A percentile compares a stretch with the other conserved stretches of the same genome.
These are phyloP conservation scores for Chaetorhynchus papuensis DNA, from an alignment of 2,113 vertebrate genomes.

Conservation along the genomic window DNA sequence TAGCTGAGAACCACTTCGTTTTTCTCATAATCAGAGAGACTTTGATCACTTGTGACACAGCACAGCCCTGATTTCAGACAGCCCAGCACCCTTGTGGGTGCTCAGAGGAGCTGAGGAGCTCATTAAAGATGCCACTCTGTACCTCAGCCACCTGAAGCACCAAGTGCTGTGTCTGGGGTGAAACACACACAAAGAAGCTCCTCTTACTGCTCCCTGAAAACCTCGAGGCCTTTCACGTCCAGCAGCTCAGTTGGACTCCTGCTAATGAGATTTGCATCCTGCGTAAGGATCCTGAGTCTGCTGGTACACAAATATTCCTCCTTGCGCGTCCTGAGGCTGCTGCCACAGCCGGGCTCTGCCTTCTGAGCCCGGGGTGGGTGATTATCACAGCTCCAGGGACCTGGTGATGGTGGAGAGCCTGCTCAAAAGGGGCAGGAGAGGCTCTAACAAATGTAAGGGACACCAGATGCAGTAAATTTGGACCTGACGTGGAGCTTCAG, in stretches of 20 bases:
- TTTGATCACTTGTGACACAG: background rate
- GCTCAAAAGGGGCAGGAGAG: background rate
- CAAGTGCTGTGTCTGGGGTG: background rate
- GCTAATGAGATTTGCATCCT: background rate
- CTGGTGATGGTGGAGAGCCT: background rate
- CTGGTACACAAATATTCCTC: background rate
- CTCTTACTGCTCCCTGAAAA: background rate
- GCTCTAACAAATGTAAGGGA: background rate
- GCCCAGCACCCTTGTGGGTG: background rate
- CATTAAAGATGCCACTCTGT: background rate
- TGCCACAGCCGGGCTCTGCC: background rate
- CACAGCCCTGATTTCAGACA: background rate
- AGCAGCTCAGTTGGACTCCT: background rate
- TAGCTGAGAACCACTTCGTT: background rate
- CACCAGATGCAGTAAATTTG: fast-evolving
- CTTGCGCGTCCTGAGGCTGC: background rate
- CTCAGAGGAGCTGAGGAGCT: background rate
- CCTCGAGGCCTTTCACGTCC: background rate
- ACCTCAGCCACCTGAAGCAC: background rate
- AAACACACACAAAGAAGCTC: background rate
- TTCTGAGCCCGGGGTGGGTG: background rate
- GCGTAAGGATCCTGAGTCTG: fast-evolving
- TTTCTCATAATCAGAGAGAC: background rate
- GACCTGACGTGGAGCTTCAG: background rate
- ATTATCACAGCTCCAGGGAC: background rate